Evolutionary conservation across 2,113 vertebrate genomes (phyloP).

Genomic region (Pterocles orientalis): DNA sequence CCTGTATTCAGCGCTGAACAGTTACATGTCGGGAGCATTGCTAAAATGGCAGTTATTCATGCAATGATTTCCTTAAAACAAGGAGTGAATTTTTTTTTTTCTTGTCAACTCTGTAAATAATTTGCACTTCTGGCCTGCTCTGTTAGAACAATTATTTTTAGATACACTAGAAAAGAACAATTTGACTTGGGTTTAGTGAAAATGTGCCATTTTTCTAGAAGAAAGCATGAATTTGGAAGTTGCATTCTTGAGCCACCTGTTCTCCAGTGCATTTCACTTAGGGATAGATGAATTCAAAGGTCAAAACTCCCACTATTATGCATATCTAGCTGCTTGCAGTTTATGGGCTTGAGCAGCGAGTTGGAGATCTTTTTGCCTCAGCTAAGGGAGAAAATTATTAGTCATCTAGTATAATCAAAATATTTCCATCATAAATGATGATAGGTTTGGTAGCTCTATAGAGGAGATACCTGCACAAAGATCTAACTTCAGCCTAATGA

Average conservation of each 20-base stretch:
- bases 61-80: not conserved
- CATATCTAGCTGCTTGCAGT: not conserved
- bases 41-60: not conserved
- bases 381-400: not conserved
- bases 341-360: not conserved
- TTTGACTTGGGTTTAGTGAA: not conserved
- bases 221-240: not conserved
- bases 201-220: not conserved
- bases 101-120: constrained; percentile 37
- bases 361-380: not conserved
- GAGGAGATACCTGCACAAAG: not conserved
- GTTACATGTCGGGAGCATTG: constrained; percentile 1
- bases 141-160: not conserved
- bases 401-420: not conserved
- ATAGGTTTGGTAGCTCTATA: not conserved
- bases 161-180: not conserved
- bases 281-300: not conserved
- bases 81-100: not conserved
- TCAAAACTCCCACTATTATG: not conserved
- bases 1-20: not conserved
- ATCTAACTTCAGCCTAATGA: not conserved
- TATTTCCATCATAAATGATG: not conserved
- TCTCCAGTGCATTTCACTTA: constrained; percentile 33
- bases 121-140: not conserved
- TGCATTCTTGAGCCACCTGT: constrained; percentile 15